Evolutionary conservation across 2,888 invertebrate genomes (phyloP).

Genomic region (Epinotia brunnichana): DNA sequence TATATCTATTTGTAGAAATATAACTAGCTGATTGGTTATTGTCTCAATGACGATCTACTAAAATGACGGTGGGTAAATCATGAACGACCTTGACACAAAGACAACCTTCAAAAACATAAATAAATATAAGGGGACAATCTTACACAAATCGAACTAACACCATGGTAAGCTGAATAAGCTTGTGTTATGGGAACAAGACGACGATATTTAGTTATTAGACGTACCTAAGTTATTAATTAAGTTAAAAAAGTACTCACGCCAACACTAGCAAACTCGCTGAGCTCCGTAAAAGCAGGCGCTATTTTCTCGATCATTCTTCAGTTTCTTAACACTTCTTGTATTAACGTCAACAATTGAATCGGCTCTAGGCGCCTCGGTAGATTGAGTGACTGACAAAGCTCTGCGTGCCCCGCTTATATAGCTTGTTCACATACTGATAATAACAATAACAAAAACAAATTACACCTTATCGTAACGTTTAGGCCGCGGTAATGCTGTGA

Average conservation of each 20-base stretch:
- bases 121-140: too few relatives aligned
- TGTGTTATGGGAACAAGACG: too few relatives aligned
- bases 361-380: not conserved
- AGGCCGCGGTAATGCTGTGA: not conserved
- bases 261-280: constrained; percentile 75
- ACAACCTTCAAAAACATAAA: too few relatives aligned
- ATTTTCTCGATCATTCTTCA: constrained; percentile 65
- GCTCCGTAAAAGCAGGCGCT: constrained; percentile 71
- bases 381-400: constrained; percentile 15
- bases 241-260: constrained; percentile 63
- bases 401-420: constrained; percentile 32
- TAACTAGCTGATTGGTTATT: too few relatives aligned
- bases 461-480: constrained; percentile 13
- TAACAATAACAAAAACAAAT: constrained; percentile 42
- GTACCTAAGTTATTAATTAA: too few relatives aligned
- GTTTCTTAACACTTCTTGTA: constrained; percentile 8
- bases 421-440: constrained; percentile 24
- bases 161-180: too few relatives aligned
- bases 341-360: constrained; percentile 1
- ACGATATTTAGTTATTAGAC: too few relatives aligned
- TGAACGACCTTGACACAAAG: too few relatives aligned
- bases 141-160: too few relatives aligned
- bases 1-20: too few relatives aligned
- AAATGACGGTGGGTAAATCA: too few relatives aligned
- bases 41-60: too few relatives aligned